Conservation (phyloP, 2,113 vertebrate genomes). For the Hirundichthys speculiger region DNA sequence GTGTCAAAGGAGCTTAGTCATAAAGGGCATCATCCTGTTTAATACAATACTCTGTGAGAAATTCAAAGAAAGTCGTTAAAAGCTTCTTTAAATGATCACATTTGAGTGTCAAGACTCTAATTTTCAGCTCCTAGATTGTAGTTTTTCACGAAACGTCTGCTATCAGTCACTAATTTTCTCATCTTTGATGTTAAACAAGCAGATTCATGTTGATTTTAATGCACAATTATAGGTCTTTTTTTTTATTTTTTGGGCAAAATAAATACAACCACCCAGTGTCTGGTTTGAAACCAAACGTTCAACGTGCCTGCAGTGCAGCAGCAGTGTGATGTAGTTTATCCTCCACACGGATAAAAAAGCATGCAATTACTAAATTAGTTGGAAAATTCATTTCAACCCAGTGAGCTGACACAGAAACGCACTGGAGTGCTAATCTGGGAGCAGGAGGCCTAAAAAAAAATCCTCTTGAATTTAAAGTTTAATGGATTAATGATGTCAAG, state of each 20-base stretch:
- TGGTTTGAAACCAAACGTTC: slow-evolving; percentile 23
- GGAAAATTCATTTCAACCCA: slow-evolving; percentile 77
- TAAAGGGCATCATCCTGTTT: slow-evolving; percentile 47
- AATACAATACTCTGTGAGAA: slow-evolving; percentile 50
- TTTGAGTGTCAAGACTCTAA: slow-evolving; percentile 32
- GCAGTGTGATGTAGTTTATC: slow-evolving; percentile 36
- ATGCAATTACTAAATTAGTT: slow-evolving; percentile 77
- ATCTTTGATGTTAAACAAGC: slow-evolving; percentile 3
- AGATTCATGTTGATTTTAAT: slow-evolving; percentile 1
- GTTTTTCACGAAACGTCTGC: slow-evolving; percentile 10
- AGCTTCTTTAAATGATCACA: slow-evolving; percentile 59
- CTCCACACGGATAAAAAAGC: slow-evolving; percentile 54
- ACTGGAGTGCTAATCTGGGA: slow-evolving; percentile 76
- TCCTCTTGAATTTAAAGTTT: slow-evolving; percentile 75
- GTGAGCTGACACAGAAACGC: slow-evolving; percentile 78
- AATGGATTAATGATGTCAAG: slow-evolving; percentile 78
- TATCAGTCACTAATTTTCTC: slow-evolving; percentile 21
- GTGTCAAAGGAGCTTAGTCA: slow-evolving; percentile 59
- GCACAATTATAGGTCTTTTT: background rate
- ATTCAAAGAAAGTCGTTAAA: slow-evolving; percentile 59
- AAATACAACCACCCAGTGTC: no score
- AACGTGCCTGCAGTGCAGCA: slow-evolving; percentile 48
- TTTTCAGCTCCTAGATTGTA: slow-evolving; percentile 30
- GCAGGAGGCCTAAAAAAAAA: slow-evolving; percentile 68
- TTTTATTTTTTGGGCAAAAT: no score